These are phyloP conservation scores for Lampropteryx suffumata DNA, from an alignment of 2,888 invertebrate species.

Conservation along the genomic window DNA sequence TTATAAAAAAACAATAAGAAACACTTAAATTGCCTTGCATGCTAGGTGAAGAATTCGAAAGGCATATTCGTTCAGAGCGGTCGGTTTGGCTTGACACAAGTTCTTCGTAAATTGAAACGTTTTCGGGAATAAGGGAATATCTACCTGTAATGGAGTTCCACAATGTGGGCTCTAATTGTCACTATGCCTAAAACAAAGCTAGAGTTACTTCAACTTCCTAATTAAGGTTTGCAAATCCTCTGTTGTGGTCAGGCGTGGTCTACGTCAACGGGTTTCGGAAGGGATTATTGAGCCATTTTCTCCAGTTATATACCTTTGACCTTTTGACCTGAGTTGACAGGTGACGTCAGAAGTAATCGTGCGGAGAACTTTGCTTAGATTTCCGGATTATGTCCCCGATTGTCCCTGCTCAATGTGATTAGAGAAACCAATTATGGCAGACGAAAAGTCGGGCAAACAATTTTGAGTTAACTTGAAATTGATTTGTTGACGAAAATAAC, in stretches of 20 bases:
- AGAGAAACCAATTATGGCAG: constrained; percentile 11
- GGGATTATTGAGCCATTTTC: constrained; percentile 34
- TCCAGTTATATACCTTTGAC: constrained; percentile 16
- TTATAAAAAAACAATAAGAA: too few relatives aligned
- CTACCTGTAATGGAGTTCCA: background rate
- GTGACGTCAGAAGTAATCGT: constrained; percentile 37
- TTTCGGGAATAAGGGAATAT: too few relatives aligned
- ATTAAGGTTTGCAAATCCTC: constrained; percentile 31
- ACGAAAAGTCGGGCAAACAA: background rate
- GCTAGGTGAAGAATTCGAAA: too few relatives aligned
- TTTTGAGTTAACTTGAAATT: background rate
- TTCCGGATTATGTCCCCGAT: constrained; percentile 29
- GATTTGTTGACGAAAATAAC: background rate
- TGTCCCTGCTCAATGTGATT: constrained; percentile 3
- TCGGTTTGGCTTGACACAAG: too few relatives aligned
- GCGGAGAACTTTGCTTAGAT: constrained; percentile 36
- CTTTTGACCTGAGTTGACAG: constrained; percentile 36
- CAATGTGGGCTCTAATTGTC: background rate
- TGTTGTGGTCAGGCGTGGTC: constrained; percentile 16
- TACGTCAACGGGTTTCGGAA: constrained; percentile 26
- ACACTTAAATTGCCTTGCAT: too few relatives aligned
- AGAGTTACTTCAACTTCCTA: constrained; percentile 28
- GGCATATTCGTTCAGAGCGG: too few relatives aligned
- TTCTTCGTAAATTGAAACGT: too few relatives aligned
- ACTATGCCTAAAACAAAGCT: constrained; percentile 7